These are phyloP conservation scores for Scaptomyza tumidula DNA, from an alignment of 2,888 invertebrate species.

Conservation along the genomic window DNA sequence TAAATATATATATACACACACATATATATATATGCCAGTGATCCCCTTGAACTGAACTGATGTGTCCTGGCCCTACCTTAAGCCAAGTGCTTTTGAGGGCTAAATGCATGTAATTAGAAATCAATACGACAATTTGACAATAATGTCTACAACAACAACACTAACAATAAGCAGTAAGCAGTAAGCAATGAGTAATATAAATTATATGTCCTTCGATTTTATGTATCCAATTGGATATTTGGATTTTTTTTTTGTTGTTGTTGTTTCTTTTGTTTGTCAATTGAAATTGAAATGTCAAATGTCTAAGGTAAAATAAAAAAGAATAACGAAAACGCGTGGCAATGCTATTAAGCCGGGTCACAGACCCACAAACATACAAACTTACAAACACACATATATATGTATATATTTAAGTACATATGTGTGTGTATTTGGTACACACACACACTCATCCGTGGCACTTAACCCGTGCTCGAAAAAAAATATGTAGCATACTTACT, in stretches of 20 bases:
- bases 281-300: conserved; percentile 71
- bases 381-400: conserved; percentile 6
- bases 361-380: conserved; percentile 40
- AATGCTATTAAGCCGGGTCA: conserved; percentile 54
- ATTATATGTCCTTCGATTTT: conserved; percentile 6
- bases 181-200: conserved; percentile 8
- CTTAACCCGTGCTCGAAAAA: conserved; percentile 70
- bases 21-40: neutral
- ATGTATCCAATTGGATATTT: conserved; percentile 34
- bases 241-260: conserved; percentile 14
- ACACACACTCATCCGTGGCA: conserved; percentile 49
- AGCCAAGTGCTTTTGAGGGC: conserved; percentile 53
- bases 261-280: conserved; percentile 44
- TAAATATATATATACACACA: neutral
- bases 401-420: neutral
- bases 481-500: conserved; percentile 75
- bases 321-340: conserved; percentile 30
- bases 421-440: conserved; percentile 22
- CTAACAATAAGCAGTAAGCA: conserved; percentile 1
- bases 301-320: conserved; percentile 41
- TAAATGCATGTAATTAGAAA: conserved; percentile 67
- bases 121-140: conserved; percentile 67
- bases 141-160: conserved; percentile 15
- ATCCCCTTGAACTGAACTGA: conserved; percentile 6
- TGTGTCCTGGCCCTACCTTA: conserved; percentile 57